A percentile compares a stretch with the other conserved stretches of the same genome.
Evolutionary conservation across 1,140 invertebrate genomes (phyloP).

Genomic region (Eriocheir sinensis): DNA sequence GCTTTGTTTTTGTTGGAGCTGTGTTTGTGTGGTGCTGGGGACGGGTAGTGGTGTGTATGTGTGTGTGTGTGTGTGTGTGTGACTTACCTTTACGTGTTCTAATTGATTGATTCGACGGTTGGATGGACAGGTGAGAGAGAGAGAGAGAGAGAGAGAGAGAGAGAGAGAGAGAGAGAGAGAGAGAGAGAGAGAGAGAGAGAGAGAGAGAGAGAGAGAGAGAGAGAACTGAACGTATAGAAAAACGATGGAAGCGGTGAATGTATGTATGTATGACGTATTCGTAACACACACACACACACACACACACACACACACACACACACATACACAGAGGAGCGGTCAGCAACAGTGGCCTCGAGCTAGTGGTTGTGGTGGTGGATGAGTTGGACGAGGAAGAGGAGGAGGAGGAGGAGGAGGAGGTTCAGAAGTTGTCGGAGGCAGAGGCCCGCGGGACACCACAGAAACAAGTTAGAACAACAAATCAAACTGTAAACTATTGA

Average conservation of each 20-base stretch:
- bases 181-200: conserved; percentile 22
- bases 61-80: conserved; percentile 6
- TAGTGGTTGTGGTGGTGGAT: no score
- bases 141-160: conserved; percentile 4
- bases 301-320: conserved; percentile 36
- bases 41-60: no score
- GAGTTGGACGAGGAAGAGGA: no score
- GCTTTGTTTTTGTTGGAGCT: background rate
- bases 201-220: background rate
- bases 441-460: conserved; percentile 42
- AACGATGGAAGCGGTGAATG: background rate
- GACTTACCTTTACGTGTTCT: background rate
- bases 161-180: conserved; percentile 4
- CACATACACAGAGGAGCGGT: background rate
- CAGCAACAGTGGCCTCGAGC: conserved; percentile 8
- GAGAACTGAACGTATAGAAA: no score
- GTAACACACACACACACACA: conserved; percentile 35
- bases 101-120: background rate
- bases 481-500: conserved; percentile 60
- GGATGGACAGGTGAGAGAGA: background rate
- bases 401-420: no score
- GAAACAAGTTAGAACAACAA: conserved; percentile 62
- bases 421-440: conserved; percentile 39
- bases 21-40: no score
- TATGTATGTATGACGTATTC: background rate